Base-by-base conservation (phyloP, 1,140 invertebrate species). In the Drosophila obscura region DNA sequence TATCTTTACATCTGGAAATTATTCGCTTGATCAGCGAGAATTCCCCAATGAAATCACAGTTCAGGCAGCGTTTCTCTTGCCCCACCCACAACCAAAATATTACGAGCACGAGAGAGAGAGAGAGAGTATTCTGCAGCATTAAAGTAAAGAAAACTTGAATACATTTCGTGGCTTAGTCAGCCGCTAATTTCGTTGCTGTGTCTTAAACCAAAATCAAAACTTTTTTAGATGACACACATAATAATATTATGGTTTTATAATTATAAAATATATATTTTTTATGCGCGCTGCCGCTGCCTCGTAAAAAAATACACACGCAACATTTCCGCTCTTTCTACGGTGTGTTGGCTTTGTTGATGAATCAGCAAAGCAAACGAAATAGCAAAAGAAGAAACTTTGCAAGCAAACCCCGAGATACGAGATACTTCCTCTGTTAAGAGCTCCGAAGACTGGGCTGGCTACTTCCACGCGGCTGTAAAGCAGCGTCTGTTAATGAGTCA, bases 211-310 rank as follows among this genome's bases (percentile, higher is more conserved):
- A 39, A 35, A 4, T n/a, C 9, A 28, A 28, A 28, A 28, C 26
- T 28, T 39, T 39, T 73, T 73, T 45, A 64, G 46, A 64, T 73
- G 71, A 63, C 71, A 73, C 65, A 69, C 58, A 77, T 63, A 77
- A 77, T 77, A 76, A 56, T 73, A 69, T 57, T 69, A 69, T 26
- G 31, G 41, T 67, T 39, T 73, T 73, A 80, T 75, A 80, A 67
- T 80, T 72, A 66, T 61, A 65, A 72, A 68, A 77, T 53, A 49
- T 28, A 28, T 53, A 53, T 53, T 53, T 39, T 28, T 53, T 53
- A 61, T 60, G 15, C 43, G 22, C 26, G 50, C 19, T 19, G 19
- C 19, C 45, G 50, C 11, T 55, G 9, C 35, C 15, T 62, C 24
- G 28, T 52, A 48, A 48, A 61, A 31, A 63, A 68, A 43, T 43